Evolutionary conservation across 2,797 vertebrate species (phyloP).

Genomic region (Bufotes viridis): DNA sequence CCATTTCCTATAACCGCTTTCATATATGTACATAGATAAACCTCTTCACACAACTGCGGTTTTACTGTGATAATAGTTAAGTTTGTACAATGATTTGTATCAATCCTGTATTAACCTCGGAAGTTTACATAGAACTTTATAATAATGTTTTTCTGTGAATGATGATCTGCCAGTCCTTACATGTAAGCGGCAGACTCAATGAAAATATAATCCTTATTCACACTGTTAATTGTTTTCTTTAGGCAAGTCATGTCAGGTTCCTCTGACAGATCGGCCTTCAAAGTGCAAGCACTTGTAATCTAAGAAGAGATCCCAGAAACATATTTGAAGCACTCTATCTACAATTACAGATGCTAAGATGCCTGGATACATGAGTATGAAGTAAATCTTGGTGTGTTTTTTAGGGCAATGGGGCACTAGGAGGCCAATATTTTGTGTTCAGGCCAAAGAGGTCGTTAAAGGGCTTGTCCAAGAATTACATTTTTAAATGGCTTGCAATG

Average conservation of each 20-base stretch:
- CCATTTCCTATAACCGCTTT: conserved; percentile 15
- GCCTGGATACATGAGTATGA: neutral
- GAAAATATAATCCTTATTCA: conserved; percentile 39
- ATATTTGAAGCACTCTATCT: neutral
- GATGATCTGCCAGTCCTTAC: conserved; percentile 36
- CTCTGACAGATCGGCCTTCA: conserved; percentile 39
- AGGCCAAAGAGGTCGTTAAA: neutral
- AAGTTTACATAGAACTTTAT: conserved; percentile 19
- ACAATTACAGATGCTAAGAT: neutral
- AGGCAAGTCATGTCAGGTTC: conserved; percentile 52
- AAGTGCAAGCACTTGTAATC: conserved; percentile 36
- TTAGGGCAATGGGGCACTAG: neutral
- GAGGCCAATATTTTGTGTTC: neutral
- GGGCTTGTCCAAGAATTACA: too few species aligned
- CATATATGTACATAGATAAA: conserved; percentile 19
- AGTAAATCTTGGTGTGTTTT: neutral
- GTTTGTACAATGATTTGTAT: neutral
- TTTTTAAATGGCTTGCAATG: too few species aligned
- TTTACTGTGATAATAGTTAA: conserved; percentile 1
- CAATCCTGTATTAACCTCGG: neutral
- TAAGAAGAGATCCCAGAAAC: neutral
- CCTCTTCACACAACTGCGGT: neutral
- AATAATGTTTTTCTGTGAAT: neutral
- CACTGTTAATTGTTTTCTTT: conserved; percentile 35
- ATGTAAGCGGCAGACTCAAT: conserved; percentile 8